These are phyloP conservation scores for Takifugu bimaculatus DNA, from an alignment of 2,113 vertebrate genomes.

Conservation along the genomic window DNA sequence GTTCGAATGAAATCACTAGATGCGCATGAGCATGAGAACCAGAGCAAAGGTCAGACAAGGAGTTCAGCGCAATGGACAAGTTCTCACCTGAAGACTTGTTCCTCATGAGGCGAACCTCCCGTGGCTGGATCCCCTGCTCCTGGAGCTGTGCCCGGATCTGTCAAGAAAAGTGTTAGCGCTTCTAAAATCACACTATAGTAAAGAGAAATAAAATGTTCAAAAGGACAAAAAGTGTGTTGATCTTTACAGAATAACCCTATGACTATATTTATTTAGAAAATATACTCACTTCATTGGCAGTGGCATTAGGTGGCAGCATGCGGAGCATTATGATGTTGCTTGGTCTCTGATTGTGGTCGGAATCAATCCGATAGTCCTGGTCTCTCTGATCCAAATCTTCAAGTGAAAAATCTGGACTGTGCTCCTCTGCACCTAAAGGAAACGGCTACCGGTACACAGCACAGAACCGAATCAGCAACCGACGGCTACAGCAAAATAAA, in stretches of 20 bases:
- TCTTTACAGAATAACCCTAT: neutral
- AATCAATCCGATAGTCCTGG: conserved; percentile 86
- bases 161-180: conserved; percentile 1
- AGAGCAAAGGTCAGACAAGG: conserved; percentile 4
- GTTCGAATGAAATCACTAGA: conserved; percentile 7
- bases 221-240: neutral
- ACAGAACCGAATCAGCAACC: neutral
- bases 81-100: conserved; percentile 93
- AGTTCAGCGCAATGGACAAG: conserved; percentile 11
- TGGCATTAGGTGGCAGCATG: conserved; percentile 85
- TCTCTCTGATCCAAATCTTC: conserved; percentile 81
- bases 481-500: neutral
- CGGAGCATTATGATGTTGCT: conserved; percentile 93
- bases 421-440: conserved; percentile 38
- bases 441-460: conserved; percentile 37
- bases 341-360: conserved; percentile 79
- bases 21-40: conserved; percentile 21
- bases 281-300: conserved; percentile 79
- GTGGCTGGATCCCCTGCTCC: conserved; percentile 84
- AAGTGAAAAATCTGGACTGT: conserved; percentile 39
- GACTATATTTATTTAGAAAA: neutral
- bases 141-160: conserved; percentile 86
- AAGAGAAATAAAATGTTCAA: neutral
- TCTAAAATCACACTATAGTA: too few relatives aligned
- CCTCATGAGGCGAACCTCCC: conserved; percentile 88